Evolutionary conservation across 2,888 invertebrate species (phyloP).

Genomic region (Spatulosminthurus flaviceps): DNA sequence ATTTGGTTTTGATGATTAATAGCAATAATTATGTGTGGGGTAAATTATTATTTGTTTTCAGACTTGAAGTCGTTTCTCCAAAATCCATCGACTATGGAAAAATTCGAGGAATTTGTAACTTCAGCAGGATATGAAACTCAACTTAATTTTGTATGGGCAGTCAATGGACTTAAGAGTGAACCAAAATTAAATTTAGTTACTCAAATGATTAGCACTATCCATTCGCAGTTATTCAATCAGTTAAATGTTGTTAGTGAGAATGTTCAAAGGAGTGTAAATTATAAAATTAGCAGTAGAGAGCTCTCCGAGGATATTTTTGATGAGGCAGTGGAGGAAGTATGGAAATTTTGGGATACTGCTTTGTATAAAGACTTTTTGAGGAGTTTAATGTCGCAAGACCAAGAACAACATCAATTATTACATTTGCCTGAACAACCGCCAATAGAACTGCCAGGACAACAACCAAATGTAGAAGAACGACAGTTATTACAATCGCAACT

Average conservation of each 20-base stretch:
- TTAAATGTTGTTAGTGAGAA: constrained; percentile 30
- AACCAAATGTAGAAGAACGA: neutral
- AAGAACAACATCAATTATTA: neutral
- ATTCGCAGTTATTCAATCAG: constrained; percentile 36
- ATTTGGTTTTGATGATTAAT: too few species aligned
- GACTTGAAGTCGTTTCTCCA: constrained; percentile 40
- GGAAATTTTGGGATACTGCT: constrained; percentile 31
- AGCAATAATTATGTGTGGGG: neutral
- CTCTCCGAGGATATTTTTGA: constrained; percentile 45
- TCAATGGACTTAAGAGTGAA: constrained; percentile 42
- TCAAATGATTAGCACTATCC: constrained; percentile 37
- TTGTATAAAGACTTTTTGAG: constrained; percentile 37
- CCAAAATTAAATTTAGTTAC: neutral
- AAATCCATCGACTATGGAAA: constrained; percentile 24
- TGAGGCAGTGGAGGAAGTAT: constrained; percentile 46
- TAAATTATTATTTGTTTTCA: neutral
- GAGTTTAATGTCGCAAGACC: neutral
- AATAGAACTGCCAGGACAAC: neutral
- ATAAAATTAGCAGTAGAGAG: constrained; percentile 36
- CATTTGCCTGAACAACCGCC: neutral
- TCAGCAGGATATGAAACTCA: constrained; percentile 34
- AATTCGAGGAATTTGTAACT: constrained; percentile 41
- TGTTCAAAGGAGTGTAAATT: constrained; percentile 33
- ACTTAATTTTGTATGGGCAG: constrained; percentile 45
- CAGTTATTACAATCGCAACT: neutral